Evolutionary conservation across 2,113 vertebrate species (phyloP).

Genomic region (Corythoichthys intestinalis): DNA sequence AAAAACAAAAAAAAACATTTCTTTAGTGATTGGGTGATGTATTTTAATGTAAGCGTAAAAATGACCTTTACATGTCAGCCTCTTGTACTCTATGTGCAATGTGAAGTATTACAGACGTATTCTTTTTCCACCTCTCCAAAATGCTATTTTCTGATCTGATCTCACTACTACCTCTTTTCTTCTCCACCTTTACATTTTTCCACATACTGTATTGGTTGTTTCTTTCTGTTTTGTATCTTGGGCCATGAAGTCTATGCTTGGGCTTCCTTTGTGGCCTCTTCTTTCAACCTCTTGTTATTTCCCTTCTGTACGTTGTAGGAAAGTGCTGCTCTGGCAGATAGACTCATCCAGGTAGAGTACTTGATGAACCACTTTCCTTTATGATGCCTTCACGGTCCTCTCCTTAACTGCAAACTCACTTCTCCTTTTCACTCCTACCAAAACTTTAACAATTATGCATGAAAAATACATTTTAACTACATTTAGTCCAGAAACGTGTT

Average conservation of each 20-base stretch:
- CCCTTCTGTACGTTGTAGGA: slow-evolving; percentile 75
- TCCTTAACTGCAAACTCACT: slow-evolving; percentile 18
- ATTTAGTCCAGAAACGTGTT: slow-evolving; percentile 5
- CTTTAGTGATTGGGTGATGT: not conserved
- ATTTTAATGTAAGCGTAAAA: too few species aligned
- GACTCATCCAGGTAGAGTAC: slow-evolving; percentile 93
- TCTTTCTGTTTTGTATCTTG: slow-evolving; percentile 1
- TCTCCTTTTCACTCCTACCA: not conserved
- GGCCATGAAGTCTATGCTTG: not conserved
- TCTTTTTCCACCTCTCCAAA: slow-evolving; percentile 23
- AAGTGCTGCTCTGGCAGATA: slow-evolving; percentile 95
- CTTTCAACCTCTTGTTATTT: slow-evolving; percentile 45
- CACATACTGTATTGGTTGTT: slow-evolving; percentile 6
- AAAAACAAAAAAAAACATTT: not conserved
- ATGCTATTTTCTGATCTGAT: slow-evolving; percentile 15
- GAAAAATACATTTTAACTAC: slow-evolving; percentile 21
- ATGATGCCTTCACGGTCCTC: slow-evolving; percentile 19
- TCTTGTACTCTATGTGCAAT: not conserved
- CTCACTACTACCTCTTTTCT: slow-evolving; percentile 22
- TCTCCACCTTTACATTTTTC: not conserved
- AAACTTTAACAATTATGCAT: slow-evolving; percentile 47
- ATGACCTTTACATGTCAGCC: too few species aligned
- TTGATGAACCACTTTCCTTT: slow-evolving; percentile 30
- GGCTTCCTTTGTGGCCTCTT: slow-evolving; percentile 29
- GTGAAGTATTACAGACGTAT: not conserved